Percentiles rank a stretch among this genome's conserved stretches.
Conservation (phyloP, 2,888 invertebrate genomes). For the Sceliomorpha sp. region DNA sequence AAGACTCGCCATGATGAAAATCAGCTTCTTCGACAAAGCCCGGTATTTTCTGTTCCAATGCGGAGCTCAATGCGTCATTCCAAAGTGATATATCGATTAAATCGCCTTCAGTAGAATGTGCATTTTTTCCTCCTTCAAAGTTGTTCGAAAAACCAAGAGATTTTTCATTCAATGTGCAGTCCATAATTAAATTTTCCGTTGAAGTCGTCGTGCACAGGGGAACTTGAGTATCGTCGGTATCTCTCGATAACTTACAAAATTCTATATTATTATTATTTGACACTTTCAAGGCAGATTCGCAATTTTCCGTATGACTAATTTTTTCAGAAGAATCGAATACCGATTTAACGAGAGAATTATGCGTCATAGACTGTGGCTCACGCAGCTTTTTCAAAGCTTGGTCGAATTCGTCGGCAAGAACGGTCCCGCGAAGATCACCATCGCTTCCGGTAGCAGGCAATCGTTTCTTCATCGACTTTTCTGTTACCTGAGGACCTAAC, state of each 20-base stretch:
- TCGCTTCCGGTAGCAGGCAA: constrained; percentile 82
- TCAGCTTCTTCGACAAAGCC: constrained; percentile 62
- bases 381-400: constrained; percentile 81
- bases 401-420: constrained; percentile 82
- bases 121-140: constrained; percentile 51
- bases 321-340: constrained; percentile 59
- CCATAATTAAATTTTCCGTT: background rate
- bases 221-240: constrained; percentile 13
- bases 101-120: constrained; percentile 30
- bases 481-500: constrained; percentile 74
- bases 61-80: constrained; percentile 71
- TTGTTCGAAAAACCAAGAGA: constrained; percentile 57
- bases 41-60: constrained; percentile 67
- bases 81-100: constrained; percentile 68
- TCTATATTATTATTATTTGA: constrained; percentile 1
- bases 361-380: constrained; percentile 53
- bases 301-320: constrained; percentile 57
- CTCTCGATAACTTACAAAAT: too few species aligned
- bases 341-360: constrained; percentile 28
- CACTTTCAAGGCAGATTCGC: constrained; percentile 8
- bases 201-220: constrained; percentile 23
- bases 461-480: constrained; percentile 68
- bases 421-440: constrained; percentile 81
- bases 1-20: constrained; percentile 59
- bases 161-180: too few species aligned